Conservation (phyloP, 1,140 invertebrate species). For the Pseudomyrmex dendroicus region DNA sequence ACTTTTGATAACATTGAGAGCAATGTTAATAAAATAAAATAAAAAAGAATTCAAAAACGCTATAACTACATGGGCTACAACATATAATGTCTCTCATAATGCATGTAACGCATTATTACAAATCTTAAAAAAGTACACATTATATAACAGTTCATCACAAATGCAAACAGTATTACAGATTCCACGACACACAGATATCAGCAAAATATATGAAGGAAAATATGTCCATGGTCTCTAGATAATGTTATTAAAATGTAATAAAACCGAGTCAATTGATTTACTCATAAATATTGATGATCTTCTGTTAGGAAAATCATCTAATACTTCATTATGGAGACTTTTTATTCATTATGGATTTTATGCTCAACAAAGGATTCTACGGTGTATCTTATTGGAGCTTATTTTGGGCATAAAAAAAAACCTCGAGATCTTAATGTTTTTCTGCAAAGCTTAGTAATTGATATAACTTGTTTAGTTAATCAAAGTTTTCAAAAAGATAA, state of each 20-base stretch:
- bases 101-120: neutral
- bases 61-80: constrained; percentile 2
- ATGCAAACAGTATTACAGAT: constrained; percentile 5
- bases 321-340: constrained; percentile 2
- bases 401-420: neutral
- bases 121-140: neutral
- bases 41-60: neutral
- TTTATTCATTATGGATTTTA: no score
- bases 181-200: neutral
- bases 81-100: neutral
- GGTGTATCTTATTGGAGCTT: neutral
- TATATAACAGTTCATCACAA: neutral
- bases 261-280: neutral
- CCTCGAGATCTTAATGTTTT: neutral
- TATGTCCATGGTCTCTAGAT: neutral
- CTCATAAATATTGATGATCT: neutral
- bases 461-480: neutral
- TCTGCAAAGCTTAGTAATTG: neutral
- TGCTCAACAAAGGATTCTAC: neutral
- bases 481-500: neutral
- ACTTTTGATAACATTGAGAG: no score
- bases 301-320: neutral
- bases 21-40: no score
- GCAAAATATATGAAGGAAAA: neutral
- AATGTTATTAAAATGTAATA: neutral